Percentiles rank a stretch among this genome's conserved stretches.
Evolutionary conservation across 2,797 vertebrate genomes (phyloP).

Genomic region (Cuniculus paca): DNA sequence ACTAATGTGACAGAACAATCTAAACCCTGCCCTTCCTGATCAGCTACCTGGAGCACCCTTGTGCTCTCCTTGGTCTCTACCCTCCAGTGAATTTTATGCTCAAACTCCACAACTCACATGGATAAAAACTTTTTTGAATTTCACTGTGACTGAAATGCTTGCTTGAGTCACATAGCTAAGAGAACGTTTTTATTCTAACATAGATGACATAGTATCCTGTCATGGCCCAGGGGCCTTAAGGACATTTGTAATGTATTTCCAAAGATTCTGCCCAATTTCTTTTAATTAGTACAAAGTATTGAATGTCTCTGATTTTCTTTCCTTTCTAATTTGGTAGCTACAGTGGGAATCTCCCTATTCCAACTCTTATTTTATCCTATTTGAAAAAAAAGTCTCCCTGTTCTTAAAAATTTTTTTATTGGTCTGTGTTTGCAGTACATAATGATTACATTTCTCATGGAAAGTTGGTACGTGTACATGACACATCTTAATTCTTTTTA

Average conservation of each 20-base stretch:
- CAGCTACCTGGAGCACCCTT: neutral
- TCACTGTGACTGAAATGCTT: conserved; percentile 9
- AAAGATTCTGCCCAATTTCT: conserved; percentile 16
- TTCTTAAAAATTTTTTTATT: neutral
- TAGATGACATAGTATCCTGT: neutral
- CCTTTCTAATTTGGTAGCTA: neutral
- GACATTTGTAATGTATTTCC: neutral
- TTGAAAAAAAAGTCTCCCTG: neutral
- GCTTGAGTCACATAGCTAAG: neutral
- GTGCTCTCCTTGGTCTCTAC: neutral
- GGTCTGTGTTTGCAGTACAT: neutral
- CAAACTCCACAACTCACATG: neutral
- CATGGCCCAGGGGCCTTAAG: neutral
- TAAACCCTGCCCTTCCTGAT: neutral
- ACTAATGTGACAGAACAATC: neutral
- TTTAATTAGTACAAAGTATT: neutral
- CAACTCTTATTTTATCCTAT: neutral
- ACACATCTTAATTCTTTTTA: neutral
- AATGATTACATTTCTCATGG: neutral
- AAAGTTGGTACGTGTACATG: neutral
- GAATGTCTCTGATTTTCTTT: conserved; percentile 24
- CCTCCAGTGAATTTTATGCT: conserved; percentile 3
- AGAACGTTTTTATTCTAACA: neutral
- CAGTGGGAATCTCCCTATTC: neutral
- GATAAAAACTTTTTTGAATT: conserved; percentile 23